These are phyloP conservation scores for Trisateles emortualis DNA, from an alignment of 2,888 invertebrate genomes.

Conservation along the genomic window DNA sequence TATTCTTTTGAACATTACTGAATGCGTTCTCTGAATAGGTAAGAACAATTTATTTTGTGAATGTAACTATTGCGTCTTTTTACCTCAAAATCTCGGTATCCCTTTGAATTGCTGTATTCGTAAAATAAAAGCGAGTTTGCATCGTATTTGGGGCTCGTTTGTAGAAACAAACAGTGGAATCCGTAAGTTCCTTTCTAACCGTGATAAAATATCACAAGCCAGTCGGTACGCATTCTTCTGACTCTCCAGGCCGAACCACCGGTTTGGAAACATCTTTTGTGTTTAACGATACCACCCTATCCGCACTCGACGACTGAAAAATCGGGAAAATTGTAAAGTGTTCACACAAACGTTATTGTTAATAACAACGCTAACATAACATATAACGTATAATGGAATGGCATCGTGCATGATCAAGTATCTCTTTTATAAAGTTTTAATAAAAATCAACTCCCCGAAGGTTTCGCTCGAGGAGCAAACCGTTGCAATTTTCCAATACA, in stretches of 20 bases:
- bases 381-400: slow-evolving; percentile 42
- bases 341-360: slow-evolving; percentile 49
- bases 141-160: slow-evolving; percentile 76
- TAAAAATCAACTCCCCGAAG: slow-evolving; percentile 74
- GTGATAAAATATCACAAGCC: slow-evolving; percentile 79
- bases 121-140: slow-evolving; percentile 76
- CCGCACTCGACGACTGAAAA: slow-evolving; percentile 25
- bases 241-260: slow-evolving; percentile 62
- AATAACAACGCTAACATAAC: slow-evolving; percentile 54
- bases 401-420: slow-evolving; percentile 57
- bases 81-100: slow-evolving; percentile 65
- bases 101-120: slow-evolving; percentile 75
- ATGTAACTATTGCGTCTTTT: slow-evolving; percentile 61
- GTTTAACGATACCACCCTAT: slow-evolving; percentile 48
- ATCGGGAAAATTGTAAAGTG: slow-evolving; percentile 28
- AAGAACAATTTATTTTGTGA: slow-evolving; percentile 34
- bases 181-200: slow-evolving; percentile 70
- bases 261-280: slow-evolving; percentile 76
- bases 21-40: slow-evolving; percentile 26
- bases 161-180: slow-evolving; percentile 77
- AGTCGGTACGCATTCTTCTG: slow-evolving; percentile 73
- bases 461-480: slow-evolving; percentile 58
- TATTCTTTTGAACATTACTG: slow-evolving; percentile 30
- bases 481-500: slow-evolving; percentile 82
- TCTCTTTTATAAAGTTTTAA: slow-evolving; percentile 70